phyloP scores from a whole-genome alignment of 1,140 invertebrate species.

The Glossosoma conforme region DNA sequence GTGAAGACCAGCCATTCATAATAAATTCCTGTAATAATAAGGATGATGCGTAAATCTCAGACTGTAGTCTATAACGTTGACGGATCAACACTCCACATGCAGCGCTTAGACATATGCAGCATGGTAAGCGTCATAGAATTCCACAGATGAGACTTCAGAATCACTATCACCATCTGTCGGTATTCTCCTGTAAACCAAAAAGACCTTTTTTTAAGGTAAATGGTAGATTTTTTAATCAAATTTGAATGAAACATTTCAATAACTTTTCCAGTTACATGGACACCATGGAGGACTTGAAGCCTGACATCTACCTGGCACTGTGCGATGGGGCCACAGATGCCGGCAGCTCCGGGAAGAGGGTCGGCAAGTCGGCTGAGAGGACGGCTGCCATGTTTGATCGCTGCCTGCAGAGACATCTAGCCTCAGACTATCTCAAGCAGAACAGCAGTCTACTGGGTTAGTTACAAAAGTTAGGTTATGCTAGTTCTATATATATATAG shows the following conservation, averaged over 20 bases:
- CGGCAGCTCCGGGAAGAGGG: slow-evolving; percentile 52
- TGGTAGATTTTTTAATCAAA: not conserved
- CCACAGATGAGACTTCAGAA: not conserved
- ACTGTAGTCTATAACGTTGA: no score
- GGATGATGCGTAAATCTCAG: no score
- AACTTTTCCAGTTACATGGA: slow-evolving; percentile 53
- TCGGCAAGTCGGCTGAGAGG: slow-evolving; percentile 53
- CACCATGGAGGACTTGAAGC: slow-evolving; percentile 58
- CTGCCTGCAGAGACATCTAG: slow-evolving; percentile 51
- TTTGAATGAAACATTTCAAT: not conserved
- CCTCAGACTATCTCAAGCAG: slow-evolving; percentile 38
- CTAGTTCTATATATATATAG: slow-evolving; percentile 2
- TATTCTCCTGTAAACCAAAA: no score
- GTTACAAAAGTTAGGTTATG: not conserved
- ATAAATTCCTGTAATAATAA: no score
- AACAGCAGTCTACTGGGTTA: slow-evolving; percentile 30
- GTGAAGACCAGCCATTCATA: no score
- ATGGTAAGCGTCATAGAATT: not conserved
- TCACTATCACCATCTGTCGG: not conserved
- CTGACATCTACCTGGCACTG: slow-evolving; percentile 62
- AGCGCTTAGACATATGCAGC: not conserved
- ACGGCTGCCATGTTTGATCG: slow-evolving; percentile 51
- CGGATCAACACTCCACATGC: not conserved
- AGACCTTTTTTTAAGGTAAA: not conserved
- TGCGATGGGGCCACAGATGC: slow-evolving; percentile 63